Conservation (phyloP, 2,797 vertebrate genomes). For the Pristis pectinata region DNA sequence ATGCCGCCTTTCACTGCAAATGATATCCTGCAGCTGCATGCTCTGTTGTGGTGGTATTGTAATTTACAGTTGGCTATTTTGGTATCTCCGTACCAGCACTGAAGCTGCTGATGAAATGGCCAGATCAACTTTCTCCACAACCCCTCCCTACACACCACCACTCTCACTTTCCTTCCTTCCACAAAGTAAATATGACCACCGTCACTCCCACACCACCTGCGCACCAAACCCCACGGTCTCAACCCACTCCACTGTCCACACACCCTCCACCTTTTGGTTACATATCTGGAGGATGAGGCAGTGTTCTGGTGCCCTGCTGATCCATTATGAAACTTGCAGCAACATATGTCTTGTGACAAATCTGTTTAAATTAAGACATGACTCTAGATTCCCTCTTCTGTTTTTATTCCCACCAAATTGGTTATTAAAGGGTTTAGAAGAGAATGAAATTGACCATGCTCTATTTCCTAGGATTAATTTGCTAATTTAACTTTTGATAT, state of each 20-base stretch:
- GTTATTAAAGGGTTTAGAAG: background rate
- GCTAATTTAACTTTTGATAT: background rate
- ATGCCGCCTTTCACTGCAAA: background rate
- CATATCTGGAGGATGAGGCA: background rate
- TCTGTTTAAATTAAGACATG: too few relatives aligned
- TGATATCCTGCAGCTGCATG: background rate
- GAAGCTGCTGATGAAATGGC: background rate
- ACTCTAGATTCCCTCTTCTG: background rate
- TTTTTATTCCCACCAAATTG: background rate
- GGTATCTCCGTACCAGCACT: background rate
- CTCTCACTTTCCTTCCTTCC: too few relatives aligned
- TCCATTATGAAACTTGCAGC: background rate
- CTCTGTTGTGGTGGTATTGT: background rate
- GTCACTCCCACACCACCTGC: too few relatives aligned
- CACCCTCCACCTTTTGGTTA: too few relatives aligned
- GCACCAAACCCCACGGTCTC: too few relatives aligned
- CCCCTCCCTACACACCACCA: too few relatives aligned
- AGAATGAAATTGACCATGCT: background rate
- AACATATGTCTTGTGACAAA: background rate
- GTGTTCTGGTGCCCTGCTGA: background rate
- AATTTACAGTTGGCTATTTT: too few relatives aligned
- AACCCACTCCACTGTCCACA: too few relatives aligned
- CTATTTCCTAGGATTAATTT: background rate
- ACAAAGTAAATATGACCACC: too few relatives aligned
- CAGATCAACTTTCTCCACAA: background rate